phyloP scores from a whole-genome alignment of 2,888 invertebrate species.

The Linhomoeus sp. region DNA sequence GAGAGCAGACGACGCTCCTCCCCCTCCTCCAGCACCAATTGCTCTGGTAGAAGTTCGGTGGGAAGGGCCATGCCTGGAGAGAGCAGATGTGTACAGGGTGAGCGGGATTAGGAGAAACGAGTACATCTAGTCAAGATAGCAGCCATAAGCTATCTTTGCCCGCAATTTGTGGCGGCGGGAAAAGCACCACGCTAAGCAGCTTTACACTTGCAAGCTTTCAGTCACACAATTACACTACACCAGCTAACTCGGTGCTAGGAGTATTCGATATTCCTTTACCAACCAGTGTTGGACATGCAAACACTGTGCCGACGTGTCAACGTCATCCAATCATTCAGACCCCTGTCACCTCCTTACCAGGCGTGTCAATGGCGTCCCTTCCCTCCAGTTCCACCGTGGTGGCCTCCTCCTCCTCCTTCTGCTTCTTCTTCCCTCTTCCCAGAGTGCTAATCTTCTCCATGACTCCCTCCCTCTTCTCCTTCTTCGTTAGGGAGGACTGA shows the following conservation, averaged over 20 bases:
- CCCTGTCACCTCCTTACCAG: conserved; percentile 3
- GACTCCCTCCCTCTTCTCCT: conserved; percentile 4
- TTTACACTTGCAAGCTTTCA: not conserved
- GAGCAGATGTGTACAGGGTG: not conserved
- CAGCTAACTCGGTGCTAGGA: too few species aligned
- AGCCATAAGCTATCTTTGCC: too few species aligned
- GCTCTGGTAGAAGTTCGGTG: conserved; percentile 11
- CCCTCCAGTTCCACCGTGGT: conserved; percentile 21
- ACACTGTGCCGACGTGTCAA: too few species aligned
- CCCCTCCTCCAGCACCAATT: conserved; percentile 49
- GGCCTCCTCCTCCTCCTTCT: conserved; percentile 48
- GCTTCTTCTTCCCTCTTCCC: conserved; percentile 9
- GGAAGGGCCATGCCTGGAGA: not conserved
- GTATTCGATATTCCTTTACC: too few species aligned
- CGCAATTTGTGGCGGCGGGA: too few species aligned
- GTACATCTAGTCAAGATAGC: too few species aligned
- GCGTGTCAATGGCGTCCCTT: conserved; percentile 21
- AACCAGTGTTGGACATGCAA: too few species aligned
- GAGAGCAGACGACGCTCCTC: conserved; percentile 91
- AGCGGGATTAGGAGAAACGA: too few species aligned
- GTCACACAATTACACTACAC: not conserved
- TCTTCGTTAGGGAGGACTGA: too few species aligned
- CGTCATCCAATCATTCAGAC: not conserved
- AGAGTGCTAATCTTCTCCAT: conserved; percentile 8
- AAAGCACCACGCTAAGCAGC: too few species aligned